Evolutionary conservation across 2,888 invertebrate species (phyloP).

Genomic region (Caenorhabditis drosophilae): DNA sequence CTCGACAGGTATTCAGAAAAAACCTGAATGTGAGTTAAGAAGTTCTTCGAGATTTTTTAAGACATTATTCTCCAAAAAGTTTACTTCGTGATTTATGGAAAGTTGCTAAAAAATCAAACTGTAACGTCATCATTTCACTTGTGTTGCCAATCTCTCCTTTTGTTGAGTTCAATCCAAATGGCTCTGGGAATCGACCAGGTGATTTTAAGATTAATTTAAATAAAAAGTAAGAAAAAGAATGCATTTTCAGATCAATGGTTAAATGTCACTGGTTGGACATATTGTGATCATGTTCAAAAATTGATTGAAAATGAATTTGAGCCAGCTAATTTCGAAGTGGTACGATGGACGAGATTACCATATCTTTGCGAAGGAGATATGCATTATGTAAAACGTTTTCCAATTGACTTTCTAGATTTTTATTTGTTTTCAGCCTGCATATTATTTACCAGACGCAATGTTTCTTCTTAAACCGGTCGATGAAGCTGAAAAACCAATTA

Average conservation of each 20-base stretch:
- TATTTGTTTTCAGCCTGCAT: conserved; percentile 57
- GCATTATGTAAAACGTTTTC: conserved; percentile 41
- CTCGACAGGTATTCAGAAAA: conserved; percentile 82
- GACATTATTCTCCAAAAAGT: conserved; percentile 82
- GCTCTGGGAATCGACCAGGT: conserved; percentile 40
- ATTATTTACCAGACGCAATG: conserved; percentile 60
- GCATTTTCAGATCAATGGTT: conserved; percentile 70
- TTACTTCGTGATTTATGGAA: conserved; percentile 80
- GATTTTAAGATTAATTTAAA: too few species aligned
- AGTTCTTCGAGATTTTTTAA: too few species aligned
- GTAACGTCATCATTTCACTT: conserved; percentile 78
- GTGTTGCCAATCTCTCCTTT: conserved; percentile 93
- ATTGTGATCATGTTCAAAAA: conserved; percentile 79
- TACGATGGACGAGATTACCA: conserved; percentile 87
- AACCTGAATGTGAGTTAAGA: too few species aligned
- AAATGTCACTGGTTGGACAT: conserved; percentile 69
- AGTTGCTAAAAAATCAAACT: conserved; percentile 76
- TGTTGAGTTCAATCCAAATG: conserved; percentile 77
- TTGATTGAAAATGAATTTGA: conserved; percentile 76
- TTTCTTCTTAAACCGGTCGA: conserved; percentile 51
- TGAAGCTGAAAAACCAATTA: background rate
- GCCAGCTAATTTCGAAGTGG: conserved; percentile 78
- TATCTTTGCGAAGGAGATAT: conserved; percentile 93
- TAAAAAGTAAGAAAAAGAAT: too few species aligned
- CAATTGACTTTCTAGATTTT: too few species aligned